phyloP scores from a whole-genome alignment of 2,888 invertebrate species.

The Plebejus melissa region DNA sequence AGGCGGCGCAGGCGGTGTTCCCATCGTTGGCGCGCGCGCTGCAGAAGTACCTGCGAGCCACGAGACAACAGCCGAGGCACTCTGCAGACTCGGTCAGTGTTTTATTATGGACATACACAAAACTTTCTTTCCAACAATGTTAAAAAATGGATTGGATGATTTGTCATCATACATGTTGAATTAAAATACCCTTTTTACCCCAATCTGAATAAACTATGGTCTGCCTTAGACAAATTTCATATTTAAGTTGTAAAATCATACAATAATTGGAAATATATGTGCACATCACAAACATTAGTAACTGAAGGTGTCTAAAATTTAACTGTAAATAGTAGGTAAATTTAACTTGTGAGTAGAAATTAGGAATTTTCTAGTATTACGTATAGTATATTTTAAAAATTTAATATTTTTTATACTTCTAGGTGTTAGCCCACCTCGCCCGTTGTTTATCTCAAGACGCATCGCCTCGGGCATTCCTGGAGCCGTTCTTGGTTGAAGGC shows the following conservation, averaged over 20 bases:
- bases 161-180: too few species aligned
- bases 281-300: too few species aligned
- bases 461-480: slow-evolving; percentile 96
- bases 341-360: not conserved
- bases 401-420: slow-evolving; percentile 33
- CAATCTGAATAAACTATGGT: too few species aligned
- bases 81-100: slow-evolving; percentile 89
- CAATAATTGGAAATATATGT: too few species aligned
- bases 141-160: too few species aligned
- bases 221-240: too few species aligned
- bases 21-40: slow-evolving; percentile 97
- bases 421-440: slow-evolving; percentile 91
- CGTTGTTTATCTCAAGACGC: slow-evolving; percentile 95
- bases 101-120: not conserved
- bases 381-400: not conserved
- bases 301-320: too few species aligned
- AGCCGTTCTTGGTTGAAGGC: slow-evolving; percentile 92
- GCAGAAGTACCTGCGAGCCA: slow-evolving; percentile 97
- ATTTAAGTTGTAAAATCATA: too few species aligned
- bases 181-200: too few species aligned
- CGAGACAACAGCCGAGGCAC: slow-evolving; percentile 96
- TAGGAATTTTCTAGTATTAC: not conserved
- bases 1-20: slow-evolving; percentile 98
- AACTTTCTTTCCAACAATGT: too few species aligned
- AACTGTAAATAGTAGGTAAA: too few species aligned